phyloP scores from a whole-genome alignment of 2,113 vertebrate species.

The Pipra filicauda region DNA sequence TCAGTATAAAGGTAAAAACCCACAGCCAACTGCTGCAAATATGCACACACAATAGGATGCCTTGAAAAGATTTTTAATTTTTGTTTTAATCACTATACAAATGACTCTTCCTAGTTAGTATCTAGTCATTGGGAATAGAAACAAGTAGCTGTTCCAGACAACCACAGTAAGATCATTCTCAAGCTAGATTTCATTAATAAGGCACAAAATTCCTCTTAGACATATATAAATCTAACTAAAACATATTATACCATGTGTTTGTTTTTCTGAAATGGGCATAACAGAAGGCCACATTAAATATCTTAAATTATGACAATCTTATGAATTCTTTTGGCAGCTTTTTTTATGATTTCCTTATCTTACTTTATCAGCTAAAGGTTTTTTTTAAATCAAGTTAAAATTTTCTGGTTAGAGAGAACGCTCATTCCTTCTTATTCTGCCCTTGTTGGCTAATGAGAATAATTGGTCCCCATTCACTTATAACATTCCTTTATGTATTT shows the following conservation, averaged over 20 bases:
- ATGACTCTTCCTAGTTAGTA: background rate
- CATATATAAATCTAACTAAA: background rate
- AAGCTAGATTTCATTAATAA: background rate
- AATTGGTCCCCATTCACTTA: slow-evolving; percentile 9
- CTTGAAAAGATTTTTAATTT: background rate
- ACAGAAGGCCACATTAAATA: background rate
- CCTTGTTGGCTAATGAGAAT: slow-evolving; percentile 52
- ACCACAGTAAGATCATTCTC: background rate
- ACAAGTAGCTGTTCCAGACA: background rate
- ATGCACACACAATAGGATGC: background rate
- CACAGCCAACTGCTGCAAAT: background rate
- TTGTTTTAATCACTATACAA: background rate
- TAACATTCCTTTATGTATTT: slow-evolving; percentile 55
- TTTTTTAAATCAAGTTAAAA: background rate
- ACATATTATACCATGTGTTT: background rate
- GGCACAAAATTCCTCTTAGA: background rate
- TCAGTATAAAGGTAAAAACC: background rate
- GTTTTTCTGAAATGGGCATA: background rate
- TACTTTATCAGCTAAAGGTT: background rate
- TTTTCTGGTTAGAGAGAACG: background rate
- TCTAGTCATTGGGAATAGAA: background rate
- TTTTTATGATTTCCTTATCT: background rate
- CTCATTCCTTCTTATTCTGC: background rate
- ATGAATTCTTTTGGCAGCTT: background rate
- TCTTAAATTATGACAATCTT: background rate